These are phyloP conservation scores for Protodeltote pygarga DNA, from an alignment of 2,888 invertebrate genomes.

Conservation along the genomic window DNA sequence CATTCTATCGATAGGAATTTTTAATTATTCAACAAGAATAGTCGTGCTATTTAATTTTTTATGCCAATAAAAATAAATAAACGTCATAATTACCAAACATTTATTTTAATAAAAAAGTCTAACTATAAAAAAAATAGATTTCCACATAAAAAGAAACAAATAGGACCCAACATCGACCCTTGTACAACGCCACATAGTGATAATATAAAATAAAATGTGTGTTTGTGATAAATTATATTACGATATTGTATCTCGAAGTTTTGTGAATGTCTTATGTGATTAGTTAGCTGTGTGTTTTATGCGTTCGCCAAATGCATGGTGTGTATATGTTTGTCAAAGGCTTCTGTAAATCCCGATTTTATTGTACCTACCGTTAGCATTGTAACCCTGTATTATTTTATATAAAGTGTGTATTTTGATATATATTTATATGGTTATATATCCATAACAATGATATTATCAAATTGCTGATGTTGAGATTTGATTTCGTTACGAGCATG, in stretches of 20 bases:
- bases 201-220: conserved; percentile 35
- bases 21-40: too few species aligned
- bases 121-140: conserved; percentile 1
- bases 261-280: conserved; percentile 35
- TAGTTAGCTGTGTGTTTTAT: conserved; percentile 36
- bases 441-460: too few species aligned
- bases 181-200: conserved; percentile 40
- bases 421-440: neutral
- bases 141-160: conserved; percentile 14
- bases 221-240: conserved; percentile 28
- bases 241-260: conserved; percentile 26
- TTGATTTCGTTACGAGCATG: conserved; percentile 11
- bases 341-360: conserved; percentile 42
- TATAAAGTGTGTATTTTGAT: neutral
- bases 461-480: too few species aligned
- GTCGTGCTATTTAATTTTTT: too few species aligned
- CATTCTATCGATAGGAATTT: too few species aligned
- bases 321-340: conserved; percentile 43
- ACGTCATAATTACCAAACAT: neutral
- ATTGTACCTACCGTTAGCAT: conserved; percentile 7
- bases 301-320: conserved; percentile 36
- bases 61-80: too few species aligned
- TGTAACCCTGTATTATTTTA: neutral
- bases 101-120: neutral
- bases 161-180: conserved; percentile 52